Percentiles rank a stretch among this genome's conserved stretches.
phyloP scores from a whole-genome alignment of 2,888 invertebrate species.

The Phragmatobia fuliginosa region DNA sequence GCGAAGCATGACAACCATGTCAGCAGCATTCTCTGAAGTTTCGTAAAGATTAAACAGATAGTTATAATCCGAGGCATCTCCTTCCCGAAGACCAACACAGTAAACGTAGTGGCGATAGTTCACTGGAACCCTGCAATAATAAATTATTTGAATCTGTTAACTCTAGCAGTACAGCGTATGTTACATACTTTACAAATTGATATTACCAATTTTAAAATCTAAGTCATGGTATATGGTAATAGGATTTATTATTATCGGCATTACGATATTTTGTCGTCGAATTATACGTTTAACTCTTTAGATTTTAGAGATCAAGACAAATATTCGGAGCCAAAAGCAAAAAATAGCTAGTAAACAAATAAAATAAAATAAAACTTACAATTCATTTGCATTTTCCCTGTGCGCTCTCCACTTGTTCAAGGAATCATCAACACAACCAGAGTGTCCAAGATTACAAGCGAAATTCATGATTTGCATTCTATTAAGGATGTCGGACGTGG shows the following conservation, averaged over 20 bases:
- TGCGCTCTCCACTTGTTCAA: conserved; percentile 68
- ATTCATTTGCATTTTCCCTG: conserved; percentile 45
- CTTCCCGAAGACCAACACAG: conserved; percentile 88
- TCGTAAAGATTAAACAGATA: conserved; percentile 87
- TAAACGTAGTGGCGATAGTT: conserved; percentile 88
- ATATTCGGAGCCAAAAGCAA: too few species aligned
- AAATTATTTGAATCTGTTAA: neutral
- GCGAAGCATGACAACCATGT: conserved; percentile 87
- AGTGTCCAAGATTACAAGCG: conserved; percentile 88
- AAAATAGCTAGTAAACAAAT: too few species aligned
- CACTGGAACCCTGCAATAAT: conserved; percentile 80
- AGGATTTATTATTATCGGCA: too few species aligned
- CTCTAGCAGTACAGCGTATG: too few species aligned
- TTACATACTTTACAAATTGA: too few species aligned
- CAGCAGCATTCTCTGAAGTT: conserved; percentile 86
- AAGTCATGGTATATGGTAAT: neutral
- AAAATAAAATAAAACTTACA: conserved; percentile 67
- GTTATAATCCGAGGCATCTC: conserved; percentile 87
- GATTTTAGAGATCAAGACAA: too few species aligned
- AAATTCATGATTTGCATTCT: conserved; percentile 87
- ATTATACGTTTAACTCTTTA: too few species aligned
- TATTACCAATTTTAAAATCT: too few species aligned
- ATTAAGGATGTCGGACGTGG: conserved; percentile 86
- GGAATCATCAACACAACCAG: conserved; percentile 85
- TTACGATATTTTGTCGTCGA: too few species aligned